phyloP scores from a whole-genome alignment of 2,797 vertebrate species.

The Falco peregrinus region DNA sequence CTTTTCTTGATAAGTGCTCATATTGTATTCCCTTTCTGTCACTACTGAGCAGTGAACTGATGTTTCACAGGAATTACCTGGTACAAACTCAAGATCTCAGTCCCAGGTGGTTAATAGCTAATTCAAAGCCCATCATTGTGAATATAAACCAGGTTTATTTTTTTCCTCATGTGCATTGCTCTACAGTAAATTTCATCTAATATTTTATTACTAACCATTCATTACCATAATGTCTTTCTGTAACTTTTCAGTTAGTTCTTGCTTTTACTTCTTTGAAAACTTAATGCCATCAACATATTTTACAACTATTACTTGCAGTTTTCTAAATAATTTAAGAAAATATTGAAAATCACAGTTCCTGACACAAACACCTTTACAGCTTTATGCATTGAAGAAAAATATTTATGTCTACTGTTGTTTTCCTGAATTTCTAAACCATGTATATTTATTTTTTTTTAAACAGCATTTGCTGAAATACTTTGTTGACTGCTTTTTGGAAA shows the following conservation, averaged over 20 bases:
- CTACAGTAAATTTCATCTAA: neutral
- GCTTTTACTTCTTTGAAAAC: neutral
- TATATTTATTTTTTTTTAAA: neutral
- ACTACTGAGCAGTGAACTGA: neutral
- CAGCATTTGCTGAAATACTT: neutral
- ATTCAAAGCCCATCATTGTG: neutral
- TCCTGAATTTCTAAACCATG: neutral
- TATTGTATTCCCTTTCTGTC: neutral
- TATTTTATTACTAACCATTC: neutral
- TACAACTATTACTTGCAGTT: neutral
- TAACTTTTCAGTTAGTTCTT: neutral
- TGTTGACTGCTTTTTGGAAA: neutral
- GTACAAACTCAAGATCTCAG: neutral
- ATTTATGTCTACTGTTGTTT: neutral
- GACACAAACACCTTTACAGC: neutral
- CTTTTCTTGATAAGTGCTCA: neutral
- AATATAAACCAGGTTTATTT: neutral
- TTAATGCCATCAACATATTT: neutral
- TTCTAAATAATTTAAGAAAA: neutral
- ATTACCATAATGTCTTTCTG: neutral
- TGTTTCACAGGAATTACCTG: neutral
- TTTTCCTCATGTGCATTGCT: neutral
- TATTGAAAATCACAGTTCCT: neutral
- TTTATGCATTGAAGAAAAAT: neutral
- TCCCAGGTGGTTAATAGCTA: neutral